Percentiles rank a stretch among this genome's conserved stretches.
These are phyloP conservation scores for Trissolcus brochymenae DNA, from an alignment of 2,888 invertebrate species.

Conservation along the genomic window DNA sequence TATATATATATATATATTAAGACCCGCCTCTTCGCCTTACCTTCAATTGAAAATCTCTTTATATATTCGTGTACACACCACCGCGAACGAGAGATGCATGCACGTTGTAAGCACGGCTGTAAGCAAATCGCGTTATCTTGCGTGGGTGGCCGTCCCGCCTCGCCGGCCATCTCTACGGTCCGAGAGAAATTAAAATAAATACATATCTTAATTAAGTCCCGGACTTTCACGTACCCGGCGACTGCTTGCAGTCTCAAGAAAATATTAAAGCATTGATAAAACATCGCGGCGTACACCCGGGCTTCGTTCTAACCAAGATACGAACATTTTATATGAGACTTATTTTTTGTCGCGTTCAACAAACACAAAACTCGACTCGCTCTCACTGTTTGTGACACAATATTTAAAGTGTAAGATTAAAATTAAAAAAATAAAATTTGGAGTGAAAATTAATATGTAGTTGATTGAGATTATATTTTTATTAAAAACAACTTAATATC, in stretches of 20 bases:
- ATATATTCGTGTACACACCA: constrained; percentile 51
- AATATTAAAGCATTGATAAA: constrained; percentile 40
- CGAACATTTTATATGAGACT: no score
- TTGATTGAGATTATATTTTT: no score
- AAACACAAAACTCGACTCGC: no score
- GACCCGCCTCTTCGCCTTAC: constrained; percentile 67
- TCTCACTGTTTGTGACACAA: no score
- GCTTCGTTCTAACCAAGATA: background rate
- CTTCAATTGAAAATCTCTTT: constrained; percentile 72
- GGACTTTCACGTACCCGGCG: constrained; percentile 66
- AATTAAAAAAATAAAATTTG: no score
- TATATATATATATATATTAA: no score
- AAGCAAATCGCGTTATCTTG: constrained; percentile 74
- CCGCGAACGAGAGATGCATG: constrained; percentile 65
- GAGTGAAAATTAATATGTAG: background rate
- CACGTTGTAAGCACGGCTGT: constrained; percentile 65
- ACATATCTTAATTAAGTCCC: constrained; percentile 75
- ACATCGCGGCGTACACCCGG: constrained; percentile 2
- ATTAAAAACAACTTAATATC: no score
- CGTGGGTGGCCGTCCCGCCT: constrained; percentile 61
- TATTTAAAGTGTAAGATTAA: no score
- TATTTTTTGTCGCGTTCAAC: no score
- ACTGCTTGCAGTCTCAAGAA: constrained; percentile 55
- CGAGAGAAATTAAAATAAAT: constrained; percentile 75
- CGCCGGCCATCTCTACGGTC: constrained; percentile 67